These are phyloP conservation scores for Buteo buteo DNA, from an alignment of 2,113 vertebrate species.

Conservation along the genomic window DNA sequence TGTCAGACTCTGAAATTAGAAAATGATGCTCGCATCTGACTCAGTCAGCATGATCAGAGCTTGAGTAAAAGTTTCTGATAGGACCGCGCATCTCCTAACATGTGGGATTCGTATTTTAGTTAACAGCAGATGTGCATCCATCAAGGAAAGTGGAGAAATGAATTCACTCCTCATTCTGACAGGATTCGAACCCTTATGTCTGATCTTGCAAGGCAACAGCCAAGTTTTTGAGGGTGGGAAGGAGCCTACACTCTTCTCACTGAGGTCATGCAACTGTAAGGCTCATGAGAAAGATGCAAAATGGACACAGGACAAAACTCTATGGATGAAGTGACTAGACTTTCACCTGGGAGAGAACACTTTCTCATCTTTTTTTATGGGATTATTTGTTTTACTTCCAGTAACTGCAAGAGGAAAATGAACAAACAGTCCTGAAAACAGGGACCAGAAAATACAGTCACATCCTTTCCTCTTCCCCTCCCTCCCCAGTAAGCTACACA, in stretches of 20 bases:
- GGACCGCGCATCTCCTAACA: background rate
- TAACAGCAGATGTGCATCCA: background rate
- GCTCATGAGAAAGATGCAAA: background rate
- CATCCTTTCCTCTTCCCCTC: background rate
- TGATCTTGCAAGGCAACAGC: background rate
- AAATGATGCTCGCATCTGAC: background rate
- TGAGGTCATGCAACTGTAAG: background rate
- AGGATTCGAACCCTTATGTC: background rate
- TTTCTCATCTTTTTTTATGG: background rate
- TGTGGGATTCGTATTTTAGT: background rate
- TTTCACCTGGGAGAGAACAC: background rate
- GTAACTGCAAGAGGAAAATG: background rate
- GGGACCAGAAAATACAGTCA: background rate
- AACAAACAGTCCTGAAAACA: background rate
- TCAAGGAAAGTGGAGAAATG: background rate
- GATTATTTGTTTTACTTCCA: background rate
- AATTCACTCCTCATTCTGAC: background rate
- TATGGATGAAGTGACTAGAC: background rate
- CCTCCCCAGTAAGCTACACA: background rate
- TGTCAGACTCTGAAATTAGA: background rate
- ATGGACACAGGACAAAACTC: background rate
- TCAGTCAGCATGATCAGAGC: background rate
- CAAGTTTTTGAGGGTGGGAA: background rate
- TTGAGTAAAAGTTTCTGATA: background rate
- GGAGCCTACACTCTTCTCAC: background rate